Base-by-base conservation (phyloP, 2,888 invertebrate species). In the Stenichneumon culpator region DNA sequence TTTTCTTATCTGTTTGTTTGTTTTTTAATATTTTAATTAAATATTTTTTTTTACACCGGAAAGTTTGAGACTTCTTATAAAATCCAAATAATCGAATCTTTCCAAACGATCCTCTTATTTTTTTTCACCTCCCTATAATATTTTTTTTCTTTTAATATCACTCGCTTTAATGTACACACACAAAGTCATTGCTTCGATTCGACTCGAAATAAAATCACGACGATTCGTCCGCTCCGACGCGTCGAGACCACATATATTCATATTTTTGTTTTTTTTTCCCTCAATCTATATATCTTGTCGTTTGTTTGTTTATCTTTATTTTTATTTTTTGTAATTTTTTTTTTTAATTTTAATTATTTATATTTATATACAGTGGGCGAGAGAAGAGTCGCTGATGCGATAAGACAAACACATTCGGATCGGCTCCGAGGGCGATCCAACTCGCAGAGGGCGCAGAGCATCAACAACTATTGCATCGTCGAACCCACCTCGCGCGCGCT, bases 291-390 rank as follows among this genome's bases (percentile, higher is more conserved):
- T 82, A 63, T 79, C 50, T 79, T 75, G 69, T 81, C 89, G 88
- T 92, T 75, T 81, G 69, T 86, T 77, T 52, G 52, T 81, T 80
- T 60, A 65, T 82, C n/a, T 70, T 82, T 73, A 25, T 73, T 65
- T 78, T 60, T 44, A 9, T 67, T 65, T 14, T 81, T 75, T 47
- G 50, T 67, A 63, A 65, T n/a, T 67, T 44, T 74, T 22, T 54
- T 25, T 67, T 73, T 47, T 22, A 57, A 57, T 57, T 57, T 57
- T 57, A 25, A 57, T 84, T 87, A 92, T 93, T 91, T 93, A 93
- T 93, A 93, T 92, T 92, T 93, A 92, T 93, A 90, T 92, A 93
- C 92, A 91, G 90, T 89, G 90, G 89, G 90, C 89, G 84, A 86
- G 79, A 79, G 82, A 84, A 87, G 25, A 88, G 82, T 84, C 84